Evolutionary conservation across 2,888 invertebrate genomes (phyloP).

Genomic region (Chesias legatella): DNA sequence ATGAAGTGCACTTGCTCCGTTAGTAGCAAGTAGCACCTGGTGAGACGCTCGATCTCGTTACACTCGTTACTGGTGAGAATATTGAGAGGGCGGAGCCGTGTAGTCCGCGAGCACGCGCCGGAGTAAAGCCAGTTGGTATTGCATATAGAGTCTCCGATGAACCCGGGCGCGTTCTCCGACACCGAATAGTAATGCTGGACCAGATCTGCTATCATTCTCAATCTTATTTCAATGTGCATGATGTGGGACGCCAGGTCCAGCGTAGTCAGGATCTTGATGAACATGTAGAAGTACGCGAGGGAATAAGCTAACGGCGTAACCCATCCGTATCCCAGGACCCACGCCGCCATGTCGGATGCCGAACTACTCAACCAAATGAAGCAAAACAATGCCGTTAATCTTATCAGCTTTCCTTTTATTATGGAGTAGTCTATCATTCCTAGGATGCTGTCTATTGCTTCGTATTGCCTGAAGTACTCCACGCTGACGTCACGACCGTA

Average conservation of each 20-base stretch:
- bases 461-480: slow-evolving; percentile 54
- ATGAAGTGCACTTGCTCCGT: slow-evolving; percentile 57
- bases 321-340: slow-evolving; percentile 45
- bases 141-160: slow-evolving; percentile 32
- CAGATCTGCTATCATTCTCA: slow-evolving; percentile 46
- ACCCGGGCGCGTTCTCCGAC: slow-evolving; percentile 24
- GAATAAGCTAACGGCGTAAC: slow-evolving; percentile 38
- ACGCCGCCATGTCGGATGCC: slow-evolving; percentile 45
- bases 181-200: slow-evolving; percentile 38
- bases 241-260: slow-evolving; percentile 55
- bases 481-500: slow-evolving; percentile 46
- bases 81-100: slow-evolving; percentile 13
- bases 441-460: slow-evolving; percentile 49
- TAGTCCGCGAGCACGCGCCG: slow-evolving; percentile 7
- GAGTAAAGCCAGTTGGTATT: slow-evolving; percentile 46
- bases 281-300: slow-evolving; percentile 46
- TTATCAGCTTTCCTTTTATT: slow-evolving; percentile 39
- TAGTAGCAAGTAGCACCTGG: slow-evolving; percentile 54
- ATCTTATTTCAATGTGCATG: slow-evolving; percentile 48
- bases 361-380: slow-evolving; percentile 44
- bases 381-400: slow-evolving; percentile 35
- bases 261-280: slow-evolving; percentile 58
- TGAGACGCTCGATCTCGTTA: slow-evolving; percentile 41
- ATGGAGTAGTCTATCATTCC: slow-evolving; percentile 33
- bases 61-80: slow-evolving; percentile 18